Percentiles rank a stretch among this genome's conserved stretches.
Evolutionary conservation across 2,888 invertebrate species (phyloP).

Genomic region (Dicyrtoma fusca): DNA sequence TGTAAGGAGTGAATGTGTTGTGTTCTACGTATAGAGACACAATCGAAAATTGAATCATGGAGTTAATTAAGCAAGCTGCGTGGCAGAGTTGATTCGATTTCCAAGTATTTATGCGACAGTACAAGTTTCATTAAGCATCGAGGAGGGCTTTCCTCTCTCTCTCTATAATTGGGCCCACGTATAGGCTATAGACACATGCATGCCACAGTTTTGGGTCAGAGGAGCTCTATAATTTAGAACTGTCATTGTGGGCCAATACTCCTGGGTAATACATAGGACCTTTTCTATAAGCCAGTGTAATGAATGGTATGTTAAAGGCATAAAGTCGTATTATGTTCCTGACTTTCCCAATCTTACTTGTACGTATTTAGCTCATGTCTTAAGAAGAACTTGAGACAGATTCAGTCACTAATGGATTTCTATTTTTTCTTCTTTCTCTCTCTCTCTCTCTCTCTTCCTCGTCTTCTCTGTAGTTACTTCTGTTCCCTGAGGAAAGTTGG

Average conservation of each 20-base stretch:
- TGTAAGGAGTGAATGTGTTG: not conserved
- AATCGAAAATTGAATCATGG: slow-evolving; percentile 33
- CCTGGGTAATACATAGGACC: too few species aligned
- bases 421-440: slow-evolving; percentile 3
- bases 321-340: not conserved
- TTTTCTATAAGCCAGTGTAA: not conserved
- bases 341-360: not conserved
- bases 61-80: slow-evolving; percentile 35
- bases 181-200: not conserved
- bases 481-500: slow-evolving; percentile 88
- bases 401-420: slow-evolving; percentile 29
- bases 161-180: not conserved
- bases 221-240: too few species aligned
- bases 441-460: not conserved
- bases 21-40: not conserved
- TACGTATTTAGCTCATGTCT: slow-evolving; percentile 1
- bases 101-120: slow-evolving; percentile 27
- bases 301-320: too few species aligned
- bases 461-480: slow-evolving; percentile 68
- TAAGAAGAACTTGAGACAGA: slow-evolving; percentile 1
- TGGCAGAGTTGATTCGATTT: slow-evolving; percentile 33
- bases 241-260: too few species aligned
- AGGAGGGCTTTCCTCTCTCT: not conserved
- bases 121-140: slow-evolving; percentile 17
- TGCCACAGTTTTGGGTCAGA: too few species aligned